A percentile compares a stretch with the other conserved stretches of the same genome.
phyloP scores from a whole-genome alignment of 2,888 invertebrate species.

The Eupithecia exiguata region DNA sequence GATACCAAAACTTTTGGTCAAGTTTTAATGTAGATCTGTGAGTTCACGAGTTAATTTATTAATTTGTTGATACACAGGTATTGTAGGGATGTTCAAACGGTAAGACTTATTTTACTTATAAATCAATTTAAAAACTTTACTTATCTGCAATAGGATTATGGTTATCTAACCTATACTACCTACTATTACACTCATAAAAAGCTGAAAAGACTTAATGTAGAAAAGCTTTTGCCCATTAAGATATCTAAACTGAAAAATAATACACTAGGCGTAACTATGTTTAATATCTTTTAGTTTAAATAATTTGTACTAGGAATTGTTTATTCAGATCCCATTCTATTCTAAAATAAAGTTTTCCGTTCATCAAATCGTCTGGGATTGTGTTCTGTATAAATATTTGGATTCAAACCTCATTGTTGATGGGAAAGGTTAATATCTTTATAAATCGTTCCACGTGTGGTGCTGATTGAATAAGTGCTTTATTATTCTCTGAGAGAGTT shows the following conservation, averaged over 20 bases:
- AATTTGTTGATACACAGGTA: too few relatives aligned
- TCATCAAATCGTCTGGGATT: slow-evolving; percentile 54
- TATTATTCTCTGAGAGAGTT: slow-evolving; percentile 30
- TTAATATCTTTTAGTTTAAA: not conserved
- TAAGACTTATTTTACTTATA: not conserved
- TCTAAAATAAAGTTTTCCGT: slow-evolving; percentile 41
- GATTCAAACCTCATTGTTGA: slow-evolving; percentile 69
- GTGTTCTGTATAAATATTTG: slow-evolving; percentile 74
- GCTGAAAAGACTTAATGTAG: not conserved
- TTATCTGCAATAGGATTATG: not conserved
- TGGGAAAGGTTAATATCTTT: slow-evolving; percentile 75
- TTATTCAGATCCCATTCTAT: slow-evolving; percentile 35
- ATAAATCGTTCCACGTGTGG: slow-evolving; percentile 57
- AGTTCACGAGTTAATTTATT: not conserved
- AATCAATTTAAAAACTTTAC: not conserved
- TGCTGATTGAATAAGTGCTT: slow-evolving; percentile 58
- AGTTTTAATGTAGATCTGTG: not conserved
- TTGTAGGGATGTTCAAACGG: not conserved
- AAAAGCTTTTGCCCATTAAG: not conserved
- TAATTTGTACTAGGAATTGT: not conserved
- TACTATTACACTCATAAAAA: not conserved
- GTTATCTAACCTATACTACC: not conserved
- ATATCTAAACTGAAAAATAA: not conserved
- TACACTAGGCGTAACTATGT: not conserved
- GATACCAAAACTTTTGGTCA: not conserved